A percentile compares a stretch with the other conserved stretches of the same genome.
Evolutionary conservation across 2,113 vertebrate genomes (phyloP).

Genomic region (Gallinago media): DNA sequence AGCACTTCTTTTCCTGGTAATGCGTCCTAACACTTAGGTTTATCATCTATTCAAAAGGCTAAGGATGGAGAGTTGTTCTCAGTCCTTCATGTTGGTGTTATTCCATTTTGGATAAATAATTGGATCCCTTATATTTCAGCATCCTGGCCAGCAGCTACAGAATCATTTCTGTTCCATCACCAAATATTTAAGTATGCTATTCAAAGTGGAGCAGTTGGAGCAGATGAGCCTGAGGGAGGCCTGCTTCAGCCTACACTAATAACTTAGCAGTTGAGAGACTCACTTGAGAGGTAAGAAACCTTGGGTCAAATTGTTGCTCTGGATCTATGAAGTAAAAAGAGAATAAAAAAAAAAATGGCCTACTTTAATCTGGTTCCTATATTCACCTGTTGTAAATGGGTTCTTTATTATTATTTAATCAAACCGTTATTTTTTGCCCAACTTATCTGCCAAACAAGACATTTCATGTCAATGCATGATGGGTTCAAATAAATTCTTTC

Average conservation of each 20-base stretch:
- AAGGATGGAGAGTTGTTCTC: background rate
- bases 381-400: background rate
- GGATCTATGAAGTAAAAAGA: background rate
- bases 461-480: background rate
- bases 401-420: background rate
- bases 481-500: background rate
- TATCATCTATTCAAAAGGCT: background rate
- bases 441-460: background rate
- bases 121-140: background rate
- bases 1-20: background rate
- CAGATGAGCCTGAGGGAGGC: conserved; percentile 6
- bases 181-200: background rate
- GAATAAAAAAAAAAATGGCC: background rate
- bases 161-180: background rate
- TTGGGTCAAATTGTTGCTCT: background rate
- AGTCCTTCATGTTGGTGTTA: background rate
- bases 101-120: background rate
- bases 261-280: background rate
- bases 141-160: background rate
- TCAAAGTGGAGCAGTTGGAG: background rate
- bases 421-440: background rate
- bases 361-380: background rate
- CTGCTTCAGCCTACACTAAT: background rate
- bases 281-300: background rate
- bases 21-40: background rate